Percentiles rank a stretch among this genome's conserved stretches.
phyloP scores from a whole-genome alignment of 1,140 invertebrate species.

The Calosoma granatense region DNA sequence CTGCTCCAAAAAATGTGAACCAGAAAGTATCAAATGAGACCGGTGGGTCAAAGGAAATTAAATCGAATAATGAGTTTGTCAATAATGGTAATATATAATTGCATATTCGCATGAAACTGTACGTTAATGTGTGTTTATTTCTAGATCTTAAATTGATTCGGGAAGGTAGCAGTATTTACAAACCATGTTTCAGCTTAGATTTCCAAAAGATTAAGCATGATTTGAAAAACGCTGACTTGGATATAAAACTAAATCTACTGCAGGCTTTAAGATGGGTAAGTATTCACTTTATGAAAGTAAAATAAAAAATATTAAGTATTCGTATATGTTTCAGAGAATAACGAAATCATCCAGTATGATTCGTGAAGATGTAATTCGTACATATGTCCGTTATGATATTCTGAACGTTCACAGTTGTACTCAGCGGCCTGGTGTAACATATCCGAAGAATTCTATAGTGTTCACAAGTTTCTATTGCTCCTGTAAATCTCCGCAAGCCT shows the following conservation, averaged over 20 bases:
- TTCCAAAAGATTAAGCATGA: neutral
- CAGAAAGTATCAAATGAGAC: neutral
- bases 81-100: neutral
- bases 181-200: neutral
- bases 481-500: neutral
- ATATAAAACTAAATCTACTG: neutral
- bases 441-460: neutral
- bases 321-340: neutral
- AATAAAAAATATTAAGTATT: neutral
- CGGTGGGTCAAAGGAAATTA: neutral
- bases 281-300: too few relatives aligned
- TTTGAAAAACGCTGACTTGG: neutral
- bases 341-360: neutral
- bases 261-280: constrained; percentile 1
- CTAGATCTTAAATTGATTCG: too few relatives aligned
- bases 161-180: too few relatives aligned
- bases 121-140: too few relatives aligned
- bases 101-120: too few relatives aligned
- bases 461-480: constrained; percentile 2
- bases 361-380: neutral
- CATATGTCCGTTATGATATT: neutral
- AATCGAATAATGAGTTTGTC: neutral
- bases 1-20: neutral
- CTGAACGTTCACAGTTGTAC: neutral
- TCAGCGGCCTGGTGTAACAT: neutral